These are phyloP conservation scores for Eleginops maclovinus DNA, from an alignment of 2,113 vertebrate species.

Conservation along the genomic window DNA sequence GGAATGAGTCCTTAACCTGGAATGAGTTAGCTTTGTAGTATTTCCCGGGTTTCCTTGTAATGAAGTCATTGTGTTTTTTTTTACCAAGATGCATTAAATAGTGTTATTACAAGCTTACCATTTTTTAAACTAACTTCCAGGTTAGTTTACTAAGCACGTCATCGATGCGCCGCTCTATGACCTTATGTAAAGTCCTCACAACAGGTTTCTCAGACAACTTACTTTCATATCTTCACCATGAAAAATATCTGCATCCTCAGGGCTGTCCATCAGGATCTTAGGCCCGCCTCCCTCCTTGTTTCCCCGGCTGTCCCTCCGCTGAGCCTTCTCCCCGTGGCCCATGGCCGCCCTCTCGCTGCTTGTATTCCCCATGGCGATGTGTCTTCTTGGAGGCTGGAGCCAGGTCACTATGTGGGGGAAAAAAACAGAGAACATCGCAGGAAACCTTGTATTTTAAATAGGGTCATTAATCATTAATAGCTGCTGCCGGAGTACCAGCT, in stretches of 20 bases:
- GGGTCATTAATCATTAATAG: slow-evolving; percentile 29
- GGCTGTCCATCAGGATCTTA: slow-evolving; percentile 98
- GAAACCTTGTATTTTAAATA: not conserved
- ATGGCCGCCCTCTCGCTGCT: slow-evolving; percentile 93
- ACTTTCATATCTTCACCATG: slow-evolving; percentile 95
- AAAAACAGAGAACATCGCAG: not conserved
- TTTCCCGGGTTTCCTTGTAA: too few relatives aligned
- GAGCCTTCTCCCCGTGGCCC: slow-evolving; percentile 91
- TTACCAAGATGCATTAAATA: too few relatives aligned
- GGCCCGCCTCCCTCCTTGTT: slow-evolving; percentile 92
- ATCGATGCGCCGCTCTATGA: too few relatives aligned
- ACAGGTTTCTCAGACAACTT: slow-evolving; percentile 5
- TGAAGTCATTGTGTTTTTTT: too few relatives aligned
- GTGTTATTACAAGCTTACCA: too few relatives aligned
- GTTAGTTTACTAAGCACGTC: too few relatives aligned
- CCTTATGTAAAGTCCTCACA: too few relatives aligned
- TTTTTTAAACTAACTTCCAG: too few relatives aligned
- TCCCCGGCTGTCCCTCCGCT: slow-evolving; percentile 89
- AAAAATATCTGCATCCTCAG: slow-evolving; percentile 95
- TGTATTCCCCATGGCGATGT: slow-evolving; percentile 92
- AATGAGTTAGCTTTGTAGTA: too few relatives aligned
- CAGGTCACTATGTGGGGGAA: slow-evolving; percentile 53
- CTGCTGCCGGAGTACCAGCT: not conserved
- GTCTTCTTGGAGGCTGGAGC: slow-evolving; percentile 23
- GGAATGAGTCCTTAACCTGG: too few relatives aligned